Evolutionary conservation across 2,888 invertebrate genomes (phyloP), one percentile per base, ranked within the genome.

Genomic region (Pogonocherus hispidulus): DNA sequence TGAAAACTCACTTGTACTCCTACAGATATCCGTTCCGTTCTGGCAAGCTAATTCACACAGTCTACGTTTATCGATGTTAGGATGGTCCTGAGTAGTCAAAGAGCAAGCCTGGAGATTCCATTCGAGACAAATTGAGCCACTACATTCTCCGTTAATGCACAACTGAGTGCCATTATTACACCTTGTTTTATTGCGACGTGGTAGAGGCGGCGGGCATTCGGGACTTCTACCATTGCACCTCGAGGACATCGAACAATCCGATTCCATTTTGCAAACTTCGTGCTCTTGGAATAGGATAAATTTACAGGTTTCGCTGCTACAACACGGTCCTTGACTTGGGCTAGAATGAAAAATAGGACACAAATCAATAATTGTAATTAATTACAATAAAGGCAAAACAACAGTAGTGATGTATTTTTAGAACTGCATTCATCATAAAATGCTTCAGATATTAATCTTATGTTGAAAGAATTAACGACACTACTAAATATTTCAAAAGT

Each of bases 21-120:
- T 89, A 82, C 96, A 96, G 3, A 93, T 90, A 76, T 91, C 91
- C 14, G 92, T 91, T 22, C 94, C 94, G 80, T 93, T 93, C 86
- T 96, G 95, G 85, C 99, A 99, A n/a, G 99, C 98, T 73, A 99
- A 89, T 86, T 98, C 98, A 87, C 99, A 99, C 65, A 99, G 88
- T 82, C 93, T 92, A 71, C 96, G 89, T 78, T 96, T 92, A 86
- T 95, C 91, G 65, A 92, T 92, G 71, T 93, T 92, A 66, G 91
- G 90, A 76, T 90, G 89, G 56, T 92, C 91, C 75, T 90, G 89
- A 27, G 94, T 93, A 5, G 96, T 95, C 59, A 97, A 89, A 87
- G 98, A 99, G 84, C 99, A 99, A 84, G 98, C 98, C 60, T 93
- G 92, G 88, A 99, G 91, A 84, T 94, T 94, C 92, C 98, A 97